A percentile compares a stretch with the other conserved stretches of the same genome.
Conservation (phyloP, 1,140 invertebrate genomes). For the Leptopilina clavipes region DNA sequence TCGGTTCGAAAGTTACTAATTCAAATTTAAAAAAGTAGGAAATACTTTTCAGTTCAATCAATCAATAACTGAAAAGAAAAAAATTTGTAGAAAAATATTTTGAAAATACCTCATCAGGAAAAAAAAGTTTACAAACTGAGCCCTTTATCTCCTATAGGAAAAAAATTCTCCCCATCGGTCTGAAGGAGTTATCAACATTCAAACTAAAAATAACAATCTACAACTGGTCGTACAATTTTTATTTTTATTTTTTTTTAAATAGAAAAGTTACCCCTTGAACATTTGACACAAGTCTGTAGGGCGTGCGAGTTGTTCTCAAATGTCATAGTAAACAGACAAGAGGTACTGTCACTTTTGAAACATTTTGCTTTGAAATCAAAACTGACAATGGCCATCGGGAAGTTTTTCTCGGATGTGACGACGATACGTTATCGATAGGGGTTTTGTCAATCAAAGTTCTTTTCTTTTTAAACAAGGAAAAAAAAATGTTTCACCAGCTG, state of each 20-base stretch:
- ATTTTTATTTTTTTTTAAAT: background rate
- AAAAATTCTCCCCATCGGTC: too few species aligned
- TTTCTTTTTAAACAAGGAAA: background rate
- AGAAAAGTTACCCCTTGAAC: background rate
- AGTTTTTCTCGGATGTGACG: constrained; percentile 4
- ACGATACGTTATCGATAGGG: constrained; percentile 23
- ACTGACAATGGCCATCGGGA: constrained; percentile 15
- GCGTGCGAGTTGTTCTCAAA: constrained; percentile 11
- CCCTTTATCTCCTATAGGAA: too few species aligned
- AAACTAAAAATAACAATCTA: background rate
- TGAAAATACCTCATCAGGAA: too few species aligned
- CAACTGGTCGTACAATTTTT: background rate
- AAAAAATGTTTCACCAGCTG: constrained; percentile 45
- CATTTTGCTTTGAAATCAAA: constrained; percentile 19
- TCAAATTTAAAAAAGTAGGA: too few species aligned
- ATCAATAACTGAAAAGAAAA: too few species aligned
- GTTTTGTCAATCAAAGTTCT: background rate
- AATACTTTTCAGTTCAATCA: too few species aligned
- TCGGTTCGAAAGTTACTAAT: too few species aligned
- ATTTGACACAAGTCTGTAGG: constrained; percentile 1
- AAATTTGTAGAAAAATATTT: too few species aligned
- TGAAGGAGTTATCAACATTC: too few species aligned
- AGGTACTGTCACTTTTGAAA: background rate
- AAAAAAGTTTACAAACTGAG: too few species aligned
- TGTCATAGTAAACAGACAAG: constrained; percentile 1